Evolutionary conservation across 2,113 vertebrate genomes (phyloP).

Genomic region (Cryptomyrus ogoouensis): DNA sequence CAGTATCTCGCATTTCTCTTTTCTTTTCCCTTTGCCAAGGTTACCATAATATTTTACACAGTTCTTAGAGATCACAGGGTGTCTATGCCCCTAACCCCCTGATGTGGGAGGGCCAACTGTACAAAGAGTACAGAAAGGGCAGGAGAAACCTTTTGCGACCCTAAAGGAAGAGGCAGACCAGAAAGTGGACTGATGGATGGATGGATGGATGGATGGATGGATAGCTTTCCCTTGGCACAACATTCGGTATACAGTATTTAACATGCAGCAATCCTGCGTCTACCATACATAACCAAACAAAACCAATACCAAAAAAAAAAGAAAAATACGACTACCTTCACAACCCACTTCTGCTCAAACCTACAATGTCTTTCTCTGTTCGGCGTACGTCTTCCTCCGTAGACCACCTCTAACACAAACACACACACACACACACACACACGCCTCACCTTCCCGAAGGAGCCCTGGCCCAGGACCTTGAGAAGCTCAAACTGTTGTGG

Average conservation of each 20-base stretch:
- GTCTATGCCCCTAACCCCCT: neutral
- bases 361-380: neutral
- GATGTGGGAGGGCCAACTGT: neutral
- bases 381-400: neutral
- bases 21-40: neutral
- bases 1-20: neutral
- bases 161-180: neutral
- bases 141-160: neutral
- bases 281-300: neutral
- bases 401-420: neutral
- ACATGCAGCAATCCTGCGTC: neutral
- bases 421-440: neutral
- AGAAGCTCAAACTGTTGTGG: slow-evolving; percentile 75
- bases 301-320: neutral
- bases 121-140: neutral
- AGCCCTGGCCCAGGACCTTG: slow-evolving; percentile 78
- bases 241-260: neutral
- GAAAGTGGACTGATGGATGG: neutral
- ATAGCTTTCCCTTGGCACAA: neutral
- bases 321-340: neutral
- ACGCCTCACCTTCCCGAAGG: slow-evolving; percentile 73
- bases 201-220: neutral
- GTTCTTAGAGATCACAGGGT: neutral
- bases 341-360: neutral
- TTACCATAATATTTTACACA: neutral